Percentiles rank a stretch among this genome's conserved stretches.
Conservation (phyloP, 1,140 invertebrate genomes). For the Batillaria attramentaria region DNA sequence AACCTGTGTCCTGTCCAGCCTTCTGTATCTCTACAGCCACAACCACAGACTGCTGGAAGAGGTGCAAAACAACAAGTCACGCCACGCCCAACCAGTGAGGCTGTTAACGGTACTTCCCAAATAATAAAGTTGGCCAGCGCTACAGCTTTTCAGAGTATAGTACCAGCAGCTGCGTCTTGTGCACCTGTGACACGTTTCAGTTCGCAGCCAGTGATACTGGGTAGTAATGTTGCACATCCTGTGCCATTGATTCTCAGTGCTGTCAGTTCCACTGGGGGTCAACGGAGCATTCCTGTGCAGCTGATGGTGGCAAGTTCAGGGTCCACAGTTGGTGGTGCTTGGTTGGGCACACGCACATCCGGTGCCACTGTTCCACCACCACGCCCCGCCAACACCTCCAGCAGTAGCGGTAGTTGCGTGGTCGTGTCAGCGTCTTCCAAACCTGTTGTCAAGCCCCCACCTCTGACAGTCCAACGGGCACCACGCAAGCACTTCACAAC, state of each 20-base stretch:
- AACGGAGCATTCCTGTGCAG: no score
- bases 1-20: slow-evolving; percentile 37
- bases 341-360: background rate
- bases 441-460: background rate
- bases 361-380: background rate
- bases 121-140: no score
- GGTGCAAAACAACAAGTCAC: background rate
- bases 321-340: no score
- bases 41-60: background rate
- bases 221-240: no score
- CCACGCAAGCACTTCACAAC: background rate
- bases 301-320: no score
- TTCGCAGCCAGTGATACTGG: no score
- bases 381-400: background rate
- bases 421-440: background rate
- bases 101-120: no score
- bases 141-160: no score
- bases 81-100: background rate
- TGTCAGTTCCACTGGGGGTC: no score
- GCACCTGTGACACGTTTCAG: no score
- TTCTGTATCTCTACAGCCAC: background rate
- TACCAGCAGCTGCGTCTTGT: no score
- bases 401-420: background rate
- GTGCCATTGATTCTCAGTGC: no score
- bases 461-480: background rate